Base-by-base conservation (phyloP, 2,888 invertebrate genomes). In the Diarsia dahlii region DNA sequence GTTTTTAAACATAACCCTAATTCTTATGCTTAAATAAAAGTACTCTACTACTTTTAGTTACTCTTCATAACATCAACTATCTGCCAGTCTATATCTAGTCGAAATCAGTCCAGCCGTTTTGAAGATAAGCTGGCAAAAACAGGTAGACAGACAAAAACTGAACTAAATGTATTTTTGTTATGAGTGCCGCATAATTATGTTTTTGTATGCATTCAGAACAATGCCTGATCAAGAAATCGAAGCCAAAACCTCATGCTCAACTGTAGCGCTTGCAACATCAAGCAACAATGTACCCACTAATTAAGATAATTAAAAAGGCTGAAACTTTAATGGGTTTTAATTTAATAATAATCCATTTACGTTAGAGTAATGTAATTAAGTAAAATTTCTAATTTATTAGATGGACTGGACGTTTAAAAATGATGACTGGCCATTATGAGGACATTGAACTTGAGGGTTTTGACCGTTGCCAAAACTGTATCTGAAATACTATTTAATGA, bases 321-420 rank as follows among this genome's bases (percentile, higher is more conserved):
- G 34, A 82, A 45, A 64, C 54, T 48, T 18, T 69, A 54, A 62
- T 65, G n/a, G 28, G 12, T 39, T 34, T 1, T 52, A n/a, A 70
- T 80, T 67, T 48, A 56, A 79, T 67, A 62, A 78, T 65, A 65
- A 83, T 54, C 10, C 12, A 0, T 20, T 54, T 13, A 3, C n/a
- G 23, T 65, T 20, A 23, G 54, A 70, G 10, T 65, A 48, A 65
- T 60, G 3, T 64, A 52, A 8, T 54, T 34, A 34, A 62, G 23
- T 78, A 60, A 34, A 34, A 23, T 62, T 80, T 66, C 1, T 67
- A 67, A 71, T 80, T 71, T 20, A 13, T 46, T 20, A 48, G 52
- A 79, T 58, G 71, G 62, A 9, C 39, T 50, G 20, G 15, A 15
- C 45, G 28, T 60, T 78, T 78, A 69, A n/a, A 60, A 34, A 46